These are phyloP conservation scores for Diarsia brunnea DNA, from an alignment of 2,888 invertebrate genomes.

Conservation along the genomic window DNA sequence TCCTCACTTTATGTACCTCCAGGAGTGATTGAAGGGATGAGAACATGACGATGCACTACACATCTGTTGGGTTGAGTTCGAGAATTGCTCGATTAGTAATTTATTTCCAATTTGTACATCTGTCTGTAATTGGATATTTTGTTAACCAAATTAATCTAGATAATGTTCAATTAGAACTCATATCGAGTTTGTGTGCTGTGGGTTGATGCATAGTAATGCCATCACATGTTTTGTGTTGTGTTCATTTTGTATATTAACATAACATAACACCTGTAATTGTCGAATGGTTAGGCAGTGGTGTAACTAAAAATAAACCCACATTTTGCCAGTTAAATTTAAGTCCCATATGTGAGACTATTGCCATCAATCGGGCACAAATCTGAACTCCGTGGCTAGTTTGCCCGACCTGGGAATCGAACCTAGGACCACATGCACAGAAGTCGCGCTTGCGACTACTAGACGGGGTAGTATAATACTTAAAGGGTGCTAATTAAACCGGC, in stretches of 20 bases:
- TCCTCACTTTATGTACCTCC: not conserved
- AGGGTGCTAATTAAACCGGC: too few species aligned
- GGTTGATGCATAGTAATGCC: not conserved
- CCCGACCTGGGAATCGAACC: too few species aligned
- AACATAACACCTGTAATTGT: too few species aligned
- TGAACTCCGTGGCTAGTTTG: too few species aligned
- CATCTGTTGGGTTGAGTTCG: slow-evolving; percentile 10
- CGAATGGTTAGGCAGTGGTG: too few species aligned
- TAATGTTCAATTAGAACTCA: slow-evolving; percentile 24
- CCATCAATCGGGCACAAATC: too few species aligned
- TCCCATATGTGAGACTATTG: too few species aligned
- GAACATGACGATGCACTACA: slow-evolving; percentile 29
- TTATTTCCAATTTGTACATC: slow-evolving; percentile 40
- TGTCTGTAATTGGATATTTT: slow-evolving; percentile 46
- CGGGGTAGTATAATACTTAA: too few species aligned
- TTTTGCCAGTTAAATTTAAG: too few species aligned
- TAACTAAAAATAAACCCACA: too few species aligned
- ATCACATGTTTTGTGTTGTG: not conserved
- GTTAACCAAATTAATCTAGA: slow-evolving; percentile 34
- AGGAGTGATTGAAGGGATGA: slow-evolving; percentile 1
- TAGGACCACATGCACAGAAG: too few species aligned
- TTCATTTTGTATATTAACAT: not conserved
- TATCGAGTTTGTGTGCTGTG: slow-evolving; percentile 1
- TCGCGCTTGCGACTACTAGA: too few species aligned
- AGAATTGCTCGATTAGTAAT: slow-evolving; percentile 42